Evolutionary conservation across 2,888 invertebrate species (phyloP).

Genomic region (Scelioninae gen. 1): DNA sequence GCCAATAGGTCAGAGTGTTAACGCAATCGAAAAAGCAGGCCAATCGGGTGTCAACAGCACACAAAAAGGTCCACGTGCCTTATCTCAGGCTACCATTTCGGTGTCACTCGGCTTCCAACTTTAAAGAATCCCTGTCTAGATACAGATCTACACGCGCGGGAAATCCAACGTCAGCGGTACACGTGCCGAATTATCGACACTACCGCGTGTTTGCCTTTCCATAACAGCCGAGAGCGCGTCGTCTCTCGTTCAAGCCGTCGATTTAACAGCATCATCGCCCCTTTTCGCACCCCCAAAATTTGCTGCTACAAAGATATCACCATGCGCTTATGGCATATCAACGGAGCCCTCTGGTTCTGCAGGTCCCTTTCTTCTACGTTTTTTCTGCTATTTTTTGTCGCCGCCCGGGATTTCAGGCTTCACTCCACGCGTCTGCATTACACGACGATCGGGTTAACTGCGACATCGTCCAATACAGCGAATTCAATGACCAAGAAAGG

Average conservation of each 20-base stretch:
- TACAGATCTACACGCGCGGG: slow-evolving; percentile 57
- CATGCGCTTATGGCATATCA: slow-evolving; percentile 45
- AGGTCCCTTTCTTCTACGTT: slow-evolving; percentile 31
- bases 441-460: slow-evolving; percentile 56
- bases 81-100: slow-evolving; percentile 37
- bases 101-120: slow-evolving; percentile 41
- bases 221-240: slow-evolving; percentile 25
- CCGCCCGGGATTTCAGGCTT: slow-evolving; percentile 8
- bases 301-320: slow-evolving; percentile 55
- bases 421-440: slow-evolving; percentile 50
- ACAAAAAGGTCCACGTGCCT: slow-evolving; percentile 30
- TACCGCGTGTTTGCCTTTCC: slow-evolving; percentile 29
- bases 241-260: slow-evolving; percentile 24
- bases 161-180: slow-evolving; percentile 42
- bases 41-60: slow-evolving; percentile 3
- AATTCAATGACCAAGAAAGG: slow-evolving; percentile 67
- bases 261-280: slow-evolving; percentile 59
- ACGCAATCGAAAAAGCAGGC: slow-evolving; percentile 8
- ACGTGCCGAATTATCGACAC: slow-evolving; percentile 56
- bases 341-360: slow-evolving; percentile 51
- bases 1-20: slow-evolving; percentile 6
- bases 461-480: slow-evolving; percentile 46
- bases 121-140: slow-evolving; percentile 60
- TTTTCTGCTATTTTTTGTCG: slow-evolving; percentile 26
- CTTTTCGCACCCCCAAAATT: slow-evolving; percentile 60